Conservation (phyloP, 1,140 invertebrate species). For the Thaumetopoea pityocampa region DNA sequence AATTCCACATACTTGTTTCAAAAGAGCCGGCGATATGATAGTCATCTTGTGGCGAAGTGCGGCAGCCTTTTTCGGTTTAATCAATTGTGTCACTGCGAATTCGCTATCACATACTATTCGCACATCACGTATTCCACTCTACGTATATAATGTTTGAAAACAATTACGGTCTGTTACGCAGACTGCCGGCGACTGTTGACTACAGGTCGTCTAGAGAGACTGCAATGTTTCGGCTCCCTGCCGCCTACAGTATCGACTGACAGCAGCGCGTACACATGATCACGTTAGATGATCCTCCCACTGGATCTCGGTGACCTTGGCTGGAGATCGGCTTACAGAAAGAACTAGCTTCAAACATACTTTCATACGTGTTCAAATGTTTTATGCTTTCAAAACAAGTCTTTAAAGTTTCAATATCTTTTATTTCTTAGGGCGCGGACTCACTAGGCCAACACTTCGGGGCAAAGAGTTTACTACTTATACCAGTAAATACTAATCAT, state of each 20-base stretch:
- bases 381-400: too few species aligned
- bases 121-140: background rate
- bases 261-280: slow-evolving; percentile 14
- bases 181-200: slow-evolving; percentile 22
- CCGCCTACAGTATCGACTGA: slow-evolving; percentile 31
- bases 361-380: background rate
- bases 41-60: slow-evolving; percentile 25
- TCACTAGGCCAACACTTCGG: too few species aligned
- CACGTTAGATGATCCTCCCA: slow-evolving; percentile 33
- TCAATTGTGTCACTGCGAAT: background rate
- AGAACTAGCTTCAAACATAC: slow-evolving; percentile 1
- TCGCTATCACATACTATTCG: background rate
- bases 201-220: slow-evolving; percentile 27
- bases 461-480: too few species aligned
- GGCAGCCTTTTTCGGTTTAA: background rate
- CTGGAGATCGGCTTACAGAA: background rate
- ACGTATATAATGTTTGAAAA: slow-evolving; percentile 1
- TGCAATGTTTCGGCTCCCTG: slow-evolving; percentile 23
- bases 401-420: too few species aligned
- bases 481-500: too few species aligned
- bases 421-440: too few species aligned
- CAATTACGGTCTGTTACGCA: background rate
- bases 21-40: slow-evolving; percentile 44
- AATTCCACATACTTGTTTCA: slow-evolving; percentile 49
- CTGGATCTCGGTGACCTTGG: slow-evolving; percentile 3